phyloP scores from a whole-genome alignment of 2,113 vertebrate genomes.

The Hemibagrus wyckioides region DNA sequence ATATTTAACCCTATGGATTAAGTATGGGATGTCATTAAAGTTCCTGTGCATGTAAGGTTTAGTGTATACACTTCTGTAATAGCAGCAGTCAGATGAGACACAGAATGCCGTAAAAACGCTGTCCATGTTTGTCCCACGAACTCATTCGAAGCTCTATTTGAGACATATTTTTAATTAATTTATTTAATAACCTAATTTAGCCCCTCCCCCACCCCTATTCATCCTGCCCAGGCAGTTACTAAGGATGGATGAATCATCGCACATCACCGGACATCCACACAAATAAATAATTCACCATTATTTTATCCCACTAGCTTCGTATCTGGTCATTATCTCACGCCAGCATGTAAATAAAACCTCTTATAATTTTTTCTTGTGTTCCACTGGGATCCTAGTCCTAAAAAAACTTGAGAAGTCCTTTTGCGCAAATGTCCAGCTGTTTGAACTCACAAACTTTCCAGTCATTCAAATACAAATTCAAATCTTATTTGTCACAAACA shows the following conservation, averaged over 20 bases:
- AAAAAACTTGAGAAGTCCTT: not conserved
- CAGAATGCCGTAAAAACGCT: no score
- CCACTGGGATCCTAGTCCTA: no score
- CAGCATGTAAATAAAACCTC: no score
- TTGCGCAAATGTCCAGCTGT: not conserved
- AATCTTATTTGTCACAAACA: no score
- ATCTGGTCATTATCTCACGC: not conserved
- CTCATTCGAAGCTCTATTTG: no score
- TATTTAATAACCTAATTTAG: not conserved
- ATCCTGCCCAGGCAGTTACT: not conserved
- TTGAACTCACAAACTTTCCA: not conserved
- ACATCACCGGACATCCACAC: not conserved
- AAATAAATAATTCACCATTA: not conserved
- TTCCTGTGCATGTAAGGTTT: no score
- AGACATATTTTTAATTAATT: not conserved
- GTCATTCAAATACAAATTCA: not conserved
- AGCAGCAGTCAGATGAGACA: no score
- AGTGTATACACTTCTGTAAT: no score
- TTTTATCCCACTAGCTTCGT: not conserved
- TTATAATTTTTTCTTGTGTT: no score
- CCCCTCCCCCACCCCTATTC: not conserved
- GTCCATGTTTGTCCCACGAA: no score
- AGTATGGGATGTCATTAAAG: no score
- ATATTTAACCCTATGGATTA: no score
- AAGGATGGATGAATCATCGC: not conserved